These are phyloP conservation scores for Ostrea denselamellosa DNA, from an alignment of 1,140 invertebrate genomes.

Conservation along the genomic window DNA sequence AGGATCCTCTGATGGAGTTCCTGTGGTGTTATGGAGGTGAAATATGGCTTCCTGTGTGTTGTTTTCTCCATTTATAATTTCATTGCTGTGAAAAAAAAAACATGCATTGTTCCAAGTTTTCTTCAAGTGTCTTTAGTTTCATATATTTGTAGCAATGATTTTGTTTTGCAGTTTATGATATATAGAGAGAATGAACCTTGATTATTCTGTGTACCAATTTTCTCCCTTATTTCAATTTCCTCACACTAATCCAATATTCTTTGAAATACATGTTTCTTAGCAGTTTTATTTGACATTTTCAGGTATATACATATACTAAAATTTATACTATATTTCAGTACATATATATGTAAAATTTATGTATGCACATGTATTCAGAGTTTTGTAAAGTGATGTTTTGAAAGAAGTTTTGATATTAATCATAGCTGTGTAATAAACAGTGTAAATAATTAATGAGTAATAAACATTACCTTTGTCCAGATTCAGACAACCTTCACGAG, in stretches of 20 bases:
- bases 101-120: neutral
- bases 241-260: neutral
- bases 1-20: neutral
- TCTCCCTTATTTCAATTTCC: neutral
- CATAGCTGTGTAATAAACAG: too few species aligned
- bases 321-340: neutral
- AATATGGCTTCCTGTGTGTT: neutral
- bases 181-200: neutral
- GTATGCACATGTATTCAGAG: too few species aligned
- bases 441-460: too few species aligned
- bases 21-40: conserved; percentile 19
- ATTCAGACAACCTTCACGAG: conserved; percentile 80
- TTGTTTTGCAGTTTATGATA: neutral
- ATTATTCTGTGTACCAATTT: too few species aligned
- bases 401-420: neutral
- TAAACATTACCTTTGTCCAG: conserved; percentile 49
- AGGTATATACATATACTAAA: neutral
- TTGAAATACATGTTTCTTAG: neutral
- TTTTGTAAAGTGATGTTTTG: neutral
- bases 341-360: neutral
- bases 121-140: neutral
- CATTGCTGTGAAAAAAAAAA: neutral
- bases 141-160: neutral
- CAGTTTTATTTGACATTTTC: neutral
- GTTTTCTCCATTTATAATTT: neutral